A percentile compares a stretch with the other conserved stretches of the same genome.
These are phyloP conservation scores for Catharus ustulatus DNA, from an alignment of 2,797 vertebrate genomes.

Conservation along the genomic window DNA sequence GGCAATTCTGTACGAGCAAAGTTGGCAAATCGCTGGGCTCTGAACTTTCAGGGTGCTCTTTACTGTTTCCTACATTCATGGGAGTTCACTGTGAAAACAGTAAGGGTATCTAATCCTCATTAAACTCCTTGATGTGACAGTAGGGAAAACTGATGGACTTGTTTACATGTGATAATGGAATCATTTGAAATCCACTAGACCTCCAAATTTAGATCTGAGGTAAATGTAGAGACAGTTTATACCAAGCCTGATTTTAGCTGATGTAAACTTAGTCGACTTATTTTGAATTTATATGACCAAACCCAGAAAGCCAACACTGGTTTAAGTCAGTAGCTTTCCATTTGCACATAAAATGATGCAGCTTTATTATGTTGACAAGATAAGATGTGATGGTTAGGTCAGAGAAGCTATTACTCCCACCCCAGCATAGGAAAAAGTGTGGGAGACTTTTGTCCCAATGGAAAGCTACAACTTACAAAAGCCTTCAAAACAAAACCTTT, in stretches of 20 bases:
- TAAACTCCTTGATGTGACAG: background rate
- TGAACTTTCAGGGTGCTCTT: background rate
- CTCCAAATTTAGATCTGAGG: conserved; percentile 16
- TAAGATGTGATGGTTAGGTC: background rate
- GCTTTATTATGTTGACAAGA: background rate
- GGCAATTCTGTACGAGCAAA: background rate
- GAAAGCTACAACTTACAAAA: conserved; percentile 3
- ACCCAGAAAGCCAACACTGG: background rate
- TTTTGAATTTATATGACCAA: background rate
- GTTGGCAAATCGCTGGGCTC: background rate
- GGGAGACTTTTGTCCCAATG: background rate
- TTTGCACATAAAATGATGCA: background rate
- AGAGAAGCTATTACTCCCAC: background rate
- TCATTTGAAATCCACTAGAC: conserved; percentile 1
- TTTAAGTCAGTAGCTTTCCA: conserved; percentile 1
- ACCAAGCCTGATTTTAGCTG: background rate
- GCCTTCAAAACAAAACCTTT: background rate
- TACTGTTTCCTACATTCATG: background rate
- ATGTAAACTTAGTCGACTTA: background rate
- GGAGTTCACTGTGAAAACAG: background rate
- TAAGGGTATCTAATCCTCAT: conserved; percentile 1
- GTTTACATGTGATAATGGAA: background rate
- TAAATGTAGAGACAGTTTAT: background rate
- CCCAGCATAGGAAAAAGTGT: background rate
- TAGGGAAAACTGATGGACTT: conserved; percentile 14